Evolutionary conservation across 2,888 invertebrate species (phyloP).

Genomic region (Drosophila picticornis): DNA sequence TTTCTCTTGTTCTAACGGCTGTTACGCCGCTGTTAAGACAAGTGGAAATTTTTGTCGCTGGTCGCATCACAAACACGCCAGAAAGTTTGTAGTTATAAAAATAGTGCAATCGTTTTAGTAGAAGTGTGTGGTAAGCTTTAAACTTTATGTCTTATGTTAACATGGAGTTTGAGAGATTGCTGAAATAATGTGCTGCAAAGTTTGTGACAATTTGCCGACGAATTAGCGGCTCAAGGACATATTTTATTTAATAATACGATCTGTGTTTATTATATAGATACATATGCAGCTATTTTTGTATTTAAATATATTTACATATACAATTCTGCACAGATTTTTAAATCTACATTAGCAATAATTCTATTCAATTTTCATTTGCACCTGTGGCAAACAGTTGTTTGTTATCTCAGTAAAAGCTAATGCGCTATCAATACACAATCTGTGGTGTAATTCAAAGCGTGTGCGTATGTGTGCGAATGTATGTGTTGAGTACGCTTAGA

Average conservation of each 20-base stretch:
- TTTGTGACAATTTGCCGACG: not conserved
- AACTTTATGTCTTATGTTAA: not conserved
- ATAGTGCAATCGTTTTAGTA: slow-evolving; percentile 8
- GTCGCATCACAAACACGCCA: not conserved
- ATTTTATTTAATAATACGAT: not conserved
- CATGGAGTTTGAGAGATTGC: not conserved
- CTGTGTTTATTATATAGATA: not conserved
- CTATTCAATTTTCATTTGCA: slow-evolving; percentile 1
- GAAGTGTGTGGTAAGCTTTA: slow-evolving; percentile 9
- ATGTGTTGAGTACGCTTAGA: not conserved
- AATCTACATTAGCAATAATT: not conserved
- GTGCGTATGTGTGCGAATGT: not conserved
- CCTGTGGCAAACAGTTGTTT: slow-evolving; percentile 11
- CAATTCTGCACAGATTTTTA: not conserved
- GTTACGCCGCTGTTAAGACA: slow-evolving; percentile 27
- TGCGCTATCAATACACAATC: not conserved
- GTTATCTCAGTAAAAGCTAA: not conserved
- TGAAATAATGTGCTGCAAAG: not conserved
- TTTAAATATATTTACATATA: not conserved
- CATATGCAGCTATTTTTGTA: no score
- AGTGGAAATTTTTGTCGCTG: slow-evolving; percentile 3
- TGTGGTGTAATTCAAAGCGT: not conserved
- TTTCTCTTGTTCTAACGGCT: not conserved
- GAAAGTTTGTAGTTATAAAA: slow-evolving; percentile 25
- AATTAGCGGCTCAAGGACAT: not conserved